Base-by-base conservation (phyloP, 2,113 vertebrate species). In the Zosterops hypoxanthus region DNA sequence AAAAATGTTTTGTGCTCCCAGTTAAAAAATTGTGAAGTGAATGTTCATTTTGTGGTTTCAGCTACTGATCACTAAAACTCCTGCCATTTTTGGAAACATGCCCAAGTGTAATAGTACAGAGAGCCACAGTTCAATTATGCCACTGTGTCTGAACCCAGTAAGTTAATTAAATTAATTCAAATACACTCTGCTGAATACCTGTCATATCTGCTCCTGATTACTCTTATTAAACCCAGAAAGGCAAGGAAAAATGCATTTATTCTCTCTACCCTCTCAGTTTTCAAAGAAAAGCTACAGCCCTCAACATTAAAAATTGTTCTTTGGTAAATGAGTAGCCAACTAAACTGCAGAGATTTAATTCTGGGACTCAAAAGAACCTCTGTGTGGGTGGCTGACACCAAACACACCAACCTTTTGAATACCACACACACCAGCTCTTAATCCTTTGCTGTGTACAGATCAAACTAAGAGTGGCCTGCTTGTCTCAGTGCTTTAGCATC, bases 161-260 rank as follows among this genome's bases (percentile, higher is more conserved):
- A 76, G 57, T 60, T 90, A 91, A 91, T 85, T 77, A 75, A 88
- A 69, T 82, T 68, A 85, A 56, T 52, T 82, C 53, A 90, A 69
- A 89, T 46, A 61, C 53, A 85, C 66, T 64, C 82, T 90, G 63
- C 50, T 94, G n/a, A 90, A 80, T 65, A 96, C 57, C 57, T 88
- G 70, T 71, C 78, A 85, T 1, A 8, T 76, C 50, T 90, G 79
- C 82, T 92, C 49, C 63, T 53, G 53, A 56, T 95, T 89, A 79
- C 26, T 60, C 73, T 72, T 44, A 14, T 20, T 14, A 89, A 87
- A 42, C 41, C 3, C 2, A 60, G 92, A 88, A 77, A 63, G 29
- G 52, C 47, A 86, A 64, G 63, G 63, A 69, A 72, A 80, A 86
- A 83, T 61, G 55, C 49, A 57, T 73, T 83, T 88, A 49, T 81